Base-by-base conservation (phyloP, 2,888 invertebrate genomes). In the Xestobium rufovillosum region DNA sequence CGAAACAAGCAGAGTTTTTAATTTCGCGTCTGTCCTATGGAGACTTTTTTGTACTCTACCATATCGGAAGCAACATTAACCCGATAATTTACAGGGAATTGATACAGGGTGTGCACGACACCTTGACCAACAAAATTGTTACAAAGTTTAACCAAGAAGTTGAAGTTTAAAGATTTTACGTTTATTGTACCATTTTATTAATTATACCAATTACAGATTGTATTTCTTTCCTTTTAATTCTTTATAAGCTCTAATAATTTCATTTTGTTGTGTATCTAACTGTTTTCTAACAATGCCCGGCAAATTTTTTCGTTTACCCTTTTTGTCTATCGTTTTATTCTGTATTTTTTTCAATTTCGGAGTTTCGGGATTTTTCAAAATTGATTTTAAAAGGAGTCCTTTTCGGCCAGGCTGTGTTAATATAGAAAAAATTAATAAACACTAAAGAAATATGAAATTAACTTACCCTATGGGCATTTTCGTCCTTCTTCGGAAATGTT, bases 251-350 rank as follows among this genome's bases (percentile, higher is more conserved):
- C 70, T 66, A 14, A 81, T 68, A 41, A 70, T 68, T 53, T 76
- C 73, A 28, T 55, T 65, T 48, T 75, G 75, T 50, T 77, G 73
- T 28, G 63, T 64, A 35, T 80, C 80, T 16, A 80, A 56, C 60
- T 74, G 72, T 41, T 67, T 63, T 31, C 78, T 65, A 28, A 78
- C 69, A 0, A 69, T 72, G 27, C 65, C 52, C 0, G 80, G 75
- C 34, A 80, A 55, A 53, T 76, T 69, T 55, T 74, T 79, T 3
- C 77, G 65, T 56, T 78, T 80, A 3, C 75, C 76, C 26, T 69
- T 72, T 46, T 69, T 65, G 45, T 75, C 61, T 33, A 71, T 59
- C 3, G 41, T 31, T 48, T 59, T 48, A 17, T 42, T 49, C 16
- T 26, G 36, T 12, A 44, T 39, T 42, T 52, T 42, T 6, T 19